These are phyloP conservation scores for Hippocampus zosterae DNA, from an alignment of 2,113 vertebrate genomes.

Conservation along the genomic window DNA sequence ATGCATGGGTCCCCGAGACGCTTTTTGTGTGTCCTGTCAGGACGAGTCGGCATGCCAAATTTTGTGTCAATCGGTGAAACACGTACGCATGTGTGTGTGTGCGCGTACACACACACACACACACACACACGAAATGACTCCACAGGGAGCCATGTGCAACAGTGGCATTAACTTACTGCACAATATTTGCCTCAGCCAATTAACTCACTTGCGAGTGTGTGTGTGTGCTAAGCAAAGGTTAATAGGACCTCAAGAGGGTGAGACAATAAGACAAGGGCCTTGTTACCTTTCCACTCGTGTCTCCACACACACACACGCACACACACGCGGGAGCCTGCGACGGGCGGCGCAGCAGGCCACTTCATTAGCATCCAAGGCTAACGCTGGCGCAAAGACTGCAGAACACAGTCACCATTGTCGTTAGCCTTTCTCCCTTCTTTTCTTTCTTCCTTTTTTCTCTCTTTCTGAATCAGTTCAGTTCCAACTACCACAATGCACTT, in stretches of 20 bases:
- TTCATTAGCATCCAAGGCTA: conserved; percentile 47
- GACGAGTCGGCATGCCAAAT: background rate
- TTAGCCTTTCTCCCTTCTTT: background rate
- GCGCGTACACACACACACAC: background rate
- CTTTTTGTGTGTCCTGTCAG: background rate
- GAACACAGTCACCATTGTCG: conserved; percentile 13
- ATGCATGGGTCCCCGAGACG: background rate
- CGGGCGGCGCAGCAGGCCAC: conserved; percentile 19
- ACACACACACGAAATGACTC: conserved; percentile 16
- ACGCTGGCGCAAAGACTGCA: conserved; percentile 38
- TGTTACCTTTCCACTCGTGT: conserved; percentile 45
- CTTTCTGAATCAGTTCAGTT: too few species aligned
- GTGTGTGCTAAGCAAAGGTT: conserved; percentile 45
- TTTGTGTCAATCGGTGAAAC: background rate
- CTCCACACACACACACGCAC: conserved; percentile 8
- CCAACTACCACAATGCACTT: too few species aligned
- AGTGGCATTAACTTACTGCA: conserved; percentile 56
- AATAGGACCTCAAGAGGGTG: conserved; percentile 59
- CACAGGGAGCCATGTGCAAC: conserved; percentile 40
- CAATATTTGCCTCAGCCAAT: conserved; percentile 59
- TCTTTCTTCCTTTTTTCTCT: background rate
- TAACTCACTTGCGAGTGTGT: conserved; percentile 38
- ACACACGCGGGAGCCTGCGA: conserved; percentile 11
- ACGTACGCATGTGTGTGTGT: background rate
- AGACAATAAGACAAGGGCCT: conserved; percentile 39